phyloP scores from a whole-genome alignment of 2,113 vertebrate genomes.

The Oryzias celebensis region DNA sequence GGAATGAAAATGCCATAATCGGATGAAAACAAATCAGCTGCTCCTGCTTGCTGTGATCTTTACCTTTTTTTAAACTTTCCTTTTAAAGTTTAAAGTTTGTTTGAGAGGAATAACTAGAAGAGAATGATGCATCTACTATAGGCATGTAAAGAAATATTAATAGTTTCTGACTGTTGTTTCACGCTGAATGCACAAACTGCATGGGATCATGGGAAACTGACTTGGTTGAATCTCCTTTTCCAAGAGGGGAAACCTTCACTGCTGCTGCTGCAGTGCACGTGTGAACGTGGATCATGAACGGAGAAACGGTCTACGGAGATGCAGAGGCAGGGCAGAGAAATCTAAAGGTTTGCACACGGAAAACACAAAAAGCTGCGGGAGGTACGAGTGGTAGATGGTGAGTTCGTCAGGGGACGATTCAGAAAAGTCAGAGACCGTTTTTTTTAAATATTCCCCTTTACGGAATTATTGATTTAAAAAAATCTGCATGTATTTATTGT shows the following conservation, averaged over 20 bases:
- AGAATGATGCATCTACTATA: constrained; percentile 20
- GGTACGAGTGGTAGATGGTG: constrained; percentile 31
- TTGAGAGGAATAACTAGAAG: constrained; percentile 12
- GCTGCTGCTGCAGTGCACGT: neutral
- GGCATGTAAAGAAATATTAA: constrained; percentile 31
- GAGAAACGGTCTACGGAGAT: constrained; percentile 17
- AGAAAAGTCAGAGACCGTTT: constrained; percentile 11
- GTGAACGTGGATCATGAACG: neutral
- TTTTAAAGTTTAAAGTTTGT: constrained; percentile 20
- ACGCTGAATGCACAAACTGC: neutral
- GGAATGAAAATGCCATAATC: constrained; percentile 54
- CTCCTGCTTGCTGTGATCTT: constrained; percentile 51
- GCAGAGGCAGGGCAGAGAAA: constrained; percentile 35
- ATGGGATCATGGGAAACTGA: too few species aligned
- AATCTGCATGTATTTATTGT: constrained; percentile 24
- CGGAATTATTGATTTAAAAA: constrained; percentile 2
- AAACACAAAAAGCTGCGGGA: constrained; percentile 32
- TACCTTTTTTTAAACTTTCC: constrained; percentile 24
- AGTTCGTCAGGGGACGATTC: constrained; percentile 38
- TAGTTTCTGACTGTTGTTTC: constrained; percentile 3
- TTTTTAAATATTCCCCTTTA: neutral
- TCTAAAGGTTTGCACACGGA: constrained; percentile 61
- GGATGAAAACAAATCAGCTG: constrained; percentile 34
- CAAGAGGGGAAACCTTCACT: neutral
- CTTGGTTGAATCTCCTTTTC: neutral